A percentile compares a stretch with the other conserved stretches of the same genome.
Conservation (phyloP, 2,888 invertebrate genomes). For the Callosobruchus maculatus region DNA sequence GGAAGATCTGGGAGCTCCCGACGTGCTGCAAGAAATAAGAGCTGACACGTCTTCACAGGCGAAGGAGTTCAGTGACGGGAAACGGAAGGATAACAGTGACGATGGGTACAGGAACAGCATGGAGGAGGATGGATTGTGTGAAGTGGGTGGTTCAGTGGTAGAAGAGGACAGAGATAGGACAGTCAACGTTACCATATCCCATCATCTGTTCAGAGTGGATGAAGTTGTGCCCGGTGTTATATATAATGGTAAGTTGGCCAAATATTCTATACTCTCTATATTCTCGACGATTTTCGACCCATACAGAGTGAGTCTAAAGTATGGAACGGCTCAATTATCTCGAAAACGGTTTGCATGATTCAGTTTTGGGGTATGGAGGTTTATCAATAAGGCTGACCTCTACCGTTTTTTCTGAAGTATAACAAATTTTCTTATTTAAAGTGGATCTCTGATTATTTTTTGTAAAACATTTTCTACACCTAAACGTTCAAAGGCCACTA, state of each 20-base stretch:
- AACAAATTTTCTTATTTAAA: too few relatives aligned
- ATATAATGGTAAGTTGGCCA: constrained; percentile 57
- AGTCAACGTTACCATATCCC: constrained; percentile 53
- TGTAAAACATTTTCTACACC: too few relatives aligned
- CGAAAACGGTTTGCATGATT: too few relatives aligned
- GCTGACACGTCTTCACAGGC: not conserved
- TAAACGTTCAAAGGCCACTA: too few relatives aligned
- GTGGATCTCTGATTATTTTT: too few relatives aligned
- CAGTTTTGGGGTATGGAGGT: too few relatives aligned
- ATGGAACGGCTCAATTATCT: too few relatives aligned
- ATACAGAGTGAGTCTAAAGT: too few relatives aligned
- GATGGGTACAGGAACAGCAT: constrained; percentile 4
- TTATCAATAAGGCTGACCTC: too few relatives aligned
- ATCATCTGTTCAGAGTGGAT: constrained; percentile 53
- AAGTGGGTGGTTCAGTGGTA: constrained; percentile 1
- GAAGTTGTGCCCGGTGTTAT: constrained; percentile 53
- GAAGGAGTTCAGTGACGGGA: not conserved
- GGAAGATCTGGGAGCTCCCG: not conserved
- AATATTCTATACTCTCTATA: too few relatives aligned
- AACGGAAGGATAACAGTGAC: not conserved
- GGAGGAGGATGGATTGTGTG: not conserved
- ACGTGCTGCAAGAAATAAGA: not conserved
- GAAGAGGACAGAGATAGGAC: constrained; percentile 44
- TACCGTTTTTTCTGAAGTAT: too few relatives aligned
- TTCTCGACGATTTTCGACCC: too few relatives aligned